Base-by-base conservation (phyloP, 2,888 invertebrate genomes). In the Xylocampa areola region DNA sequence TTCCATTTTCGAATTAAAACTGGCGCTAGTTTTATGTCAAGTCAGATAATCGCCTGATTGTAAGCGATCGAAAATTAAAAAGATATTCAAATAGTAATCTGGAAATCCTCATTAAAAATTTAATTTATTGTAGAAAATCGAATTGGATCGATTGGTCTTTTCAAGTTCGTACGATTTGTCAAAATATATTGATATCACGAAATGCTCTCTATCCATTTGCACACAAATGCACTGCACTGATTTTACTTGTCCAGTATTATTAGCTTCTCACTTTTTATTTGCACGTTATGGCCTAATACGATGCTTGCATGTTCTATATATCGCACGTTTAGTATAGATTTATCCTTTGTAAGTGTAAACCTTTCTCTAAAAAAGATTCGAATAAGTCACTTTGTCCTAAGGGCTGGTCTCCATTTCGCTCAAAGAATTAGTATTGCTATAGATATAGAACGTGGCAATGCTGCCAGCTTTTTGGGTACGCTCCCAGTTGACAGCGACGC, bases 241-340 rank as follows among this genome's bases (percentile, higher is more conserved):
- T 14, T 1, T 25, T 52, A 40, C 32, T 39, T 30, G 5, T 32
- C 6, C 14, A 40, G 35, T 17, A 5, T 23, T 50, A 14, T 25
- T 36, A 51, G 45, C 21, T 70, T 54, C 13, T 61, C 48, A 39
- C 13, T 37, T 4, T 52, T 41, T 43, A 37, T 25, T 51, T 75
- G 73, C 76, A 73, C 73, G 68, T 61, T 44, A 59, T 72, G 59
- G 33, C 55, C 45, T 64, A 49, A 64, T 25, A 47, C 2, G 21
- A 59, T 44, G 68, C 73, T 75, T 73, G 73, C 76, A 75, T 75
- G 72, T 40, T 21, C 10, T 13, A n/a, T n/a, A n/a, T n/a, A n/a
- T n/a, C n/a, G n/a, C 14, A 14, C 14, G 1, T 7, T 14, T 14
- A 14, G n/a, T n/a, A 0, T 7, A 14, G 14, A 7, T 32, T 5